These are phyloP conservation scores for Atlantisia rogersi DNA, from an alignment of 2,113 vertebrate genomes.

Conservation along the genomic window DNA sequence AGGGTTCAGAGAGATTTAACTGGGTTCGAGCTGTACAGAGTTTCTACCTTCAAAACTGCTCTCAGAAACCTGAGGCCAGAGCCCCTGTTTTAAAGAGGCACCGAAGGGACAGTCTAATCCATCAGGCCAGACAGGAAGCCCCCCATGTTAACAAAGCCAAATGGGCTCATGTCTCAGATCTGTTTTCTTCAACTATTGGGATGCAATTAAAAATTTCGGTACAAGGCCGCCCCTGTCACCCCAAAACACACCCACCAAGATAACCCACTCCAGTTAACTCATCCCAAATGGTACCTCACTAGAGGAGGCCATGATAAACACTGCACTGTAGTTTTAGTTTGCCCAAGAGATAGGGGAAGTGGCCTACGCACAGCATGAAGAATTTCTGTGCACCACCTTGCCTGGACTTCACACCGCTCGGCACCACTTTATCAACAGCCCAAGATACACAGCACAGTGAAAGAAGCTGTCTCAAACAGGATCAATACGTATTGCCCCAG, in stretches of 20 bases:
- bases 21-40: not conserved
- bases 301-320: slow-evolving; percentile 58
- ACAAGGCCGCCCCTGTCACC: not conserved
- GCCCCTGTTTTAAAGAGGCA: not conserved
- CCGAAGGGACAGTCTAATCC: slow-evolving; percentile 51
- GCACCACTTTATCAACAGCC: slow-evolving; percentile 73
- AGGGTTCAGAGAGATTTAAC: not conserved
- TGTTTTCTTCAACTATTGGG: slow-evolving; percentile 3
- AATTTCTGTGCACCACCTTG: slow-evolving; percentile 44
- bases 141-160: slow-evolving; percentile 56
- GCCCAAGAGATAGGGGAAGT: slow-evolving; percentile 39
- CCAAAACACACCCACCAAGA: not conserved
- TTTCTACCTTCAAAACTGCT: slow-evolving; percentile 26
- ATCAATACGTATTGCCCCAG: slow-evolving; percentile 64
- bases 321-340: slow-evolving; percentile 30
- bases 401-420: slow-evolving; percentile 40
- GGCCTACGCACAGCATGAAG: slow-evolving; percentile 38
- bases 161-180: slow-evolving; percentile 40
- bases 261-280: slow-evolving; percentile 33
- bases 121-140: slow-evolving; percentile 65
- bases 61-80: not conserved
- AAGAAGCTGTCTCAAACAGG: slow-evolving; percentile 73
- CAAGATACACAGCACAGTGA: slow-evolving; percentile 72
- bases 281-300: slow-evolving; percentile 63
- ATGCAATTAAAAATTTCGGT: slow-evolving; percentile 46